Base-by-base conservation (phyloP, 2,113 vertebrate species). In the Pygathrix nemaeus region DNA sequence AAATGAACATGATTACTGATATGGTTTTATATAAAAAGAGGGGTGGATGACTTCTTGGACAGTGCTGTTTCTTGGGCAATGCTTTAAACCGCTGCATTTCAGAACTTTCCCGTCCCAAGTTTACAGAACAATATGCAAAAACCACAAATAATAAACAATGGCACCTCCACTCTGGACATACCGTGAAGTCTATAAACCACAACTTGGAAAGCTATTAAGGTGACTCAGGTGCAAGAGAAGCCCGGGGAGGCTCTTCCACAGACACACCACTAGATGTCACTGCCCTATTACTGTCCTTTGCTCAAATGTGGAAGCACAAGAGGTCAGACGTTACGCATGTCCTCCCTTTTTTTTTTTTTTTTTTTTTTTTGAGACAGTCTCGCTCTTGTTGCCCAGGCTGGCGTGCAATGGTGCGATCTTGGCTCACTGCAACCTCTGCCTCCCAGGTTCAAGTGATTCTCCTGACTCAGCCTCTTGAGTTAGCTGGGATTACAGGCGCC, bases 181-280 rank as follows among this genome's bases (percentile, higher is more conserved):
- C 61, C 27, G 14, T 23, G 3, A 79, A 86, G 16, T 59, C 66
- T 96, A 32, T 40, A 82, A 92, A 25, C 40, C 17, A 87, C 27
- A 82, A 70, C 64, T 40, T 64, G 57, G 61, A 68, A 55, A 84
- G 55, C 52, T 45, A 55, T 13, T 57, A 30, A 79, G 38, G 48
- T 23, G 20, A 79, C 14, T 82, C 48, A 38, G 0, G 0, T 8
- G 1, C 21, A 73, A 38, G 25, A 85, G n/a, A 40, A 57, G 21
- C 48, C 55, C 2, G 35, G 72, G 64, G 40, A 45, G 84, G 68
- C n/a, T n/a, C 61, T 94, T 90, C 72, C 57, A 61, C 45, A 84
- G 61, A 48, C 32, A 30, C 11, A 48, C 97, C 96, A 94, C 96
- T 91, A 98, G 97, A 75, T 94, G 97, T 92, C 96, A 80, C 93